phyloP scores from a whole-genome alignment of 1,140 invertebrate genomes.

The Drosophila grimshawi region DNA sequence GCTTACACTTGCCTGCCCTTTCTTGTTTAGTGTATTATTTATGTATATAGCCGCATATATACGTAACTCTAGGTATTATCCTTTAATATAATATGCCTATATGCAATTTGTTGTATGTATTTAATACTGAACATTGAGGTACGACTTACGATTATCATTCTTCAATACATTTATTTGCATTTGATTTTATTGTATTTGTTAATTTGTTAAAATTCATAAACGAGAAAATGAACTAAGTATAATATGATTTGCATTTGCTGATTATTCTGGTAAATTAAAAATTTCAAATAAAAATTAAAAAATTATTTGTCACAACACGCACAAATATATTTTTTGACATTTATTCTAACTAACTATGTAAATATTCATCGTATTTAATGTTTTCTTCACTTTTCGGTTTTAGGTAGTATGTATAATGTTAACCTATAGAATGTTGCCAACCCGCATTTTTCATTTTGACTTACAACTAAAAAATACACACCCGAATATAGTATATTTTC shows the following conservation, averaged over 20 bases:
- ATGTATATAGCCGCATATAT: slow-evolving; percentile 24
- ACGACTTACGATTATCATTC: slow-evolving; percentile 82
- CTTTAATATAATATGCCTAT: slow-evolving; percentile 23
- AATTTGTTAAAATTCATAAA: slow-evolving; percentile 32
- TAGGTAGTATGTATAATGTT: slow-evolving; percentile 73
- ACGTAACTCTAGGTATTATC: slow-evolving; percentile 26
- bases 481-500: slow-evolving; percentile 6
- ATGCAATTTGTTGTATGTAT: slow-evolving; percentile 52
- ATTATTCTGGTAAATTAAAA: slow-evolving; percentile 34
- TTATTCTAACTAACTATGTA: slow-evolving; percentile 69
- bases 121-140: slow-evolving; percentile 79
- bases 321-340: slow-evolving; percentile 36
- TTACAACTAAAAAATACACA: slow-evolving; percentile 38
- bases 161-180: slow-evolving; percentile 66
- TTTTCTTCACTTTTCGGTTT: slow-evolving; percentile 34
- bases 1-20: slow-evolving; percentile 4
- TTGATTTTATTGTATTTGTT: slow-evolving; percentile 59
- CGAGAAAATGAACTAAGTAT: background rate
- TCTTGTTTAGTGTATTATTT: slow-evolving; percentile 6
- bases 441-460: slow-evolving; percentile 57
- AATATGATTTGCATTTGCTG: slow-evolving; percentile 43
- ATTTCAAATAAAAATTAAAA: slow-evolving; percentile 44
- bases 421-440: slow-evolving; percentile 76
- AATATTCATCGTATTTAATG: slow-evolving; percentile 35
- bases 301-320: slow-evolving; percentile 80